Conservation (phyloP, 2,888 invertebrate genomes). For the Leptopterna dolabrata region DNA sequence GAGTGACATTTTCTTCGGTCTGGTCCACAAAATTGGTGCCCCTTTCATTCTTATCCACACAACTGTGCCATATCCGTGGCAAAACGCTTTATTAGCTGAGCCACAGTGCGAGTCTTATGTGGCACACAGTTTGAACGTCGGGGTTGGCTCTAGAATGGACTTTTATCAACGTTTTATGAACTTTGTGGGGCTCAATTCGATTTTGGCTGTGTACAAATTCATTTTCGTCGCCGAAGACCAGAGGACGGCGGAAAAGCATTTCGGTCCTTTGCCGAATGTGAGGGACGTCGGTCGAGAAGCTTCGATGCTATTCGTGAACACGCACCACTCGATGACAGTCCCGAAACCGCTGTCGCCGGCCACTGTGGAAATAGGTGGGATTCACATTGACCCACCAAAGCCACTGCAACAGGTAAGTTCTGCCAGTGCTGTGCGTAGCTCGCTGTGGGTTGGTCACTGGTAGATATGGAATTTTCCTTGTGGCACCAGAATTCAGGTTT, state of each 20-base stretch:
- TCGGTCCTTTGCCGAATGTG: constrained; percentile 60
- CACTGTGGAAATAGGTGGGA: constrained; percentile 70
- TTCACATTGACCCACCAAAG: constrained; percentile 67
- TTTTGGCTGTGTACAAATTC: constrained; percentile 65
- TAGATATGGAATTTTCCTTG: too few species aligned
- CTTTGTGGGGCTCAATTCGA: constrained; percentile 65
- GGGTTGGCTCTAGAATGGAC: background rate
- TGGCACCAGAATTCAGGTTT: too few species aligned
- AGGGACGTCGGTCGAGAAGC: constrained; percentile 68
- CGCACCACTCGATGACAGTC: constrained; percentile 68
- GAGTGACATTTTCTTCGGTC: constrained; percentile 76
- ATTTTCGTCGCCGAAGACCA: constrained; percentile 48
- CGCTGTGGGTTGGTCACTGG: too few species aligned
- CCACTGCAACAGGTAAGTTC: constrained; percentile 61
- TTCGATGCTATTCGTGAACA: constrained; percentile 69
- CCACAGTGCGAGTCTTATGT: constrained; percentile 73
- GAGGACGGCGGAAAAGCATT: constrained; percentile 53
- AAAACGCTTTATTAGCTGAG: constrained; percentile 71
- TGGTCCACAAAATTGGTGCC: constrained; percentile 74
- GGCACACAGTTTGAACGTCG: constrained; percentile 66
- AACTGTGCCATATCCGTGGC: constrained; percentile 74
- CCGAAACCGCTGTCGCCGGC: background rate
- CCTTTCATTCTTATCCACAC: constrained; percentile 74
- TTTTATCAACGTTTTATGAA: constrained; percentile 68
- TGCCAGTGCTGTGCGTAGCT: too few species aligned